Conservation (phyloP, 2,113 vertebrate genomes). For the Chinchilla lanigera region DNA sequence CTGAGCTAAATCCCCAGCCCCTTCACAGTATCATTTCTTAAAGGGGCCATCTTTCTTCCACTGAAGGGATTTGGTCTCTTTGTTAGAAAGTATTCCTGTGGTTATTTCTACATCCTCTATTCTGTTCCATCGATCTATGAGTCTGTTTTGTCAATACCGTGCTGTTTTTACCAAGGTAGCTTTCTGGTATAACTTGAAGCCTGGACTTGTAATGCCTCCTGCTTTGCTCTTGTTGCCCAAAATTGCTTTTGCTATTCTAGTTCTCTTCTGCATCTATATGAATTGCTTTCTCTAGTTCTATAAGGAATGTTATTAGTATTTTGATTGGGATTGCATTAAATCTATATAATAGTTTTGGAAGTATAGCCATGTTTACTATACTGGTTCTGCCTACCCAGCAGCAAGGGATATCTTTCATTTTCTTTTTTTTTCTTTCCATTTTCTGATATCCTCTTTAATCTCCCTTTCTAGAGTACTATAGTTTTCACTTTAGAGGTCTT, state of each 20-base stretch:
- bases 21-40: neutral
- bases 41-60: neutral
- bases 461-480: neutral
- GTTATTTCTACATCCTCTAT: neutral
- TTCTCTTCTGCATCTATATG: neutral
- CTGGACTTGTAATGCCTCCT: neutral
- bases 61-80: neutral
- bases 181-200: neutral
- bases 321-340: neutral
- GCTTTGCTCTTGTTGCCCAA: neutral
- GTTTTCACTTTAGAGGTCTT: neutral
- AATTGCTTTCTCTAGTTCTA: neutral
- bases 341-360: neutral
- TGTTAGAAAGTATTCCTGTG: neutral
- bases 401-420: neutral
- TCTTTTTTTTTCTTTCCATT: too few species aligned
- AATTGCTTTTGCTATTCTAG: neutral
- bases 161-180: neutral
- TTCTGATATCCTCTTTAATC: neutral
- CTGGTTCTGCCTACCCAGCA: neutral
- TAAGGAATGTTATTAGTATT: neutral
- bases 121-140: neutral
- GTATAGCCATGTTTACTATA: neutral
- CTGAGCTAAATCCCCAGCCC: too few species aligned
- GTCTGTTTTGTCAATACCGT: neutral